A percentile compares a stretch with the other conserved stretches of the same genome.
phyloP scores from a whole-genome alignment of 2,888 invertebrate genomes.

The Drosophila eohydei region DNA sequence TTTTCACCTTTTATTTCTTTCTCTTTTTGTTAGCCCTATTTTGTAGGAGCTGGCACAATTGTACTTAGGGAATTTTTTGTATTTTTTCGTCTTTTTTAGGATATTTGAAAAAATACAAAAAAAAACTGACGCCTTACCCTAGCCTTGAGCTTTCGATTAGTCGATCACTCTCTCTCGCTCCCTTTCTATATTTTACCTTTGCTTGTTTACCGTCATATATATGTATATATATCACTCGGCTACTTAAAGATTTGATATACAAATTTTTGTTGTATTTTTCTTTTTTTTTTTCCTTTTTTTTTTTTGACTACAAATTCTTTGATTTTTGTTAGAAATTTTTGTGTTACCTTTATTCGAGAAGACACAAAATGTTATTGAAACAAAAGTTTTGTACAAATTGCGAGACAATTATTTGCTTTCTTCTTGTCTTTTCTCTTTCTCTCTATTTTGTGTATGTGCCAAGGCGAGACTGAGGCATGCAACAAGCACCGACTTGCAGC shows the following conservation, averaged over 20 bases:
- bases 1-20: neutral
- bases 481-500: conserved; percentile 2
- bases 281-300: conserved; percentile 6
- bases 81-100: neutral
- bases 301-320: conserved; percentile 73
- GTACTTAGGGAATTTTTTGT: conserved; percentile 2
- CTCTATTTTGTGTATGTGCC: neutral
- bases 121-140: conserved; percentile 27
- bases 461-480: neutral
- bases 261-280: neutral
- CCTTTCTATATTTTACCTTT: neutral
- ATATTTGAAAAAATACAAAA: neutral
- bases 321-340: conserved; percentile 53
- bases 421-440: neutral
- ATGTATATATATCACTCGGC: conserved; percentile 15
- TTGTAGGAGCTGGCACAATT: conserved; percentile 24
- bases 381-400: conserved; percentile 54
- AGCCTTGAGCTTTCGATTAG: neutral
- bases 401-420: conserved; percentile 33
- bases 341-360: conserved; percentile 13
- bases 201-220: neutral
- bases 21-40: conserved; percentile 2
- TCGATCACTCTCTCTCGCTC: neutral
- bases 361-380: conserved; percentile 41
- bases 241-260: conserved; percentile 40